Evolutionary conservation across 2,797 vertebrate genomes (phyloP), one percentile per base, ranked within the genome.

Genomic region (Microctenopoma stevenorrisi): DNA sequence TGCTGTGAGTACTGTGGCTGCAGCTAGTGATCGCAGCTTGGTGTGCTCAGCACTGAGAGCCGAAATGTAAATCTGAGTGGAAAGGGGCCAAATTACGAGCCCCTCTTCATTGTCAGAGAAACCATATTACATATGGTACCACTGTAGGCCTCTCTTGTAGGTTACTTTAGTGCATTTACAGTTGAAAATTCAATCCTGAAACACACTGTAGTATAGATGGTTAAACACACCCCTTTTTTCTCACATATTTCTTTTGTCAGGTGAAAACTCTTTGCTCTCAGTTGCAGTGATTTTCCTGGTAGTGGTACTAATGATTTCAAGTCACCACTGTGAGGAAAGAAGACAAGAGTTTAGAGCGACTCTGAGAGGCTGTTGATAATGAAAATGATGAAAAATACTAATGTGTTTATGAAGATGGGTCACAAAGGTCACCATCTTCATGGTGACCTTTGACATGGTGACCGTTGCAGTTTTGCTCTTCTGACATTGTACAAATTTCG

Each of bases 21-120:
- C 72, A 88, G 88, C 88, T 86, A 86, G 72, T 33, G 75, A 87
- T 89, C 80, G 81, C 78, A 67, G 68, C 78, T 76, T 67, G 63
- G 69, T 84, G 71, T 42, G 28, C 51, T 79, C 14, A 65, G 56
- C 11, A 43, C 40, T 18, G 43, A 72, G 58, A 79, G 68, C n/a
- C 16, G 15, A 85, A 40, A 72, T 57, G 60, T 75, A 68, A 64
- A 78, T 67, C 79, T 57, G 59, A 18, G 74, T 68, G 56, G 37
- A 78, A 87, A 80, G 4, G 5, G 77, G 74, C 83, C 48, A 78
- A 5, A 49, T 49, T 44, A 46, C 63, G 33, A 51, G 50, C 44
- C 33, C 49, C n/a, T 47, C 58, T 53, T 57, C 6, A 26, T 18
- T 60, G 51, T 18, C 22, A 57, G 3, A 33, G 22, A 22, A 22